Evolutionary conservation across 2,797 vertebrate genomes (phyloP), one percentile per base, ranked within the genome.

Genomic region (Phalloptychus januarius): DNA sequence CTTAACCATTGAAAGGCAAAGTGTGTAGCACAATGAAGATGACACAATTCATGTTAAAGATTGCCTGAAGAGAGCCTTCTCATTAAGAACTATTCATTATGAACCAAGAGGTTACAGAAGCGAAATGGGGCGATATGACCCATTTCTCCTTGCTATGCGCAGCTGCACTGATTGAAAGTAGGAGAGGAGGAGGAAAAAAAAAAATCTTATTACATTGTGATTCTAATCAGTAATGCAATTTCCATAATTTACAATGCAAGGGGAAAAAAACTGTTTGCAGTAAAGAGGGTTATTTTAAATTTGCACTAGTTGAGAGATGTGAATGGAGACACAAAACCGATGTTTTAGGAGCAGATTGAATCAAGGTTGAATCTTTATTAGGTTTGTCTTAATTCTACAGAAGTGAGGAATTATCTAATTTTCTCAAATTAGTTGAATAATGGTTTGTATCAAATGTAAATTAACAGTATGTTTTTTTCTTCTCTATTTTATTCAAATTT

Each of bases 81-180:
- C 89, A 85, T 91, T 90, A 90, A 80, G 79, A 72, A n/a, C 25
- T 63, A 78, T 79, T 85, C 72, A 76, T 92, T 76, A 88, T 83
- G 79, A 90, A 77, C 74, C 20, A 65, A 79, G 86, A 88, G 91
- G 91, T 90, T 85, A 77, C 73, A 7, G 56, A 81, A 86, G 76
- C 23, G 67, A 83, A 84, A 85, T 31, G 56, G 40, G 58, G 83
- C 70, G 84, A 78, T 52, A 2, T 86, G 90, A 92, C 92, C 91
- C 72, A 89, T 88, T 91, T 91, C 81, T 83, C 54, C 33, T 72
- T 80, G 79, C 46, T 18, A 74, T 83, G 74, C 74, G 79, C 85
- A 87, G 87, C 90, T 85, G 80, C 75, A 89, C 86, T 74, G 79
- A 33, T 67, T n/a, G 75, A 65, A 69, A 63, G 61, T 77, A 72